Evolutionary conservation across 92 coral and sea anemone species (phyloP).

Genomic region (Zoanthus sociatus): DNA sequence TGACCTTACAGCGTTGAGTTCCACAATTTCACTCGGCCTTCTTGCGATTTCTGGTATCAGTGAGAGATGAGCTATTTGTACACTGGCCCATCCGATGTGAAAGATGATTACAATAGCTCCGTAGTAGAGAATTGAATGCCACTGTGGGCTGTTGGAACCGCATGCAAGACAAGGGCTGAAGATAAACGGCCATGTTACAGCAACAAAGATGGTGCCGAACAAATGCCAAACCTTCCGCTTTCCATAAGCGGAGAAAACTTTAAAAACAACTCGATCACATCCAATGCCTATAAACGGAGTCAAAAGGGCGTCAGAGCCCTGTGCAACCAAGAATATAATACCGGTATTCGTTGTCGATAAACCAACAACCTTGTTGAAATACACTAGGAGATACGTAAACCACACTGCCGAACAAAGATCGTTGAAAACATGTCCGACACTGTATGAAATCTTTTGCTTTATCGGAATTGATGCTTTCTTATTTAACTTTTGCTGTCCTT

Average conservation of each 20-base stretch:
- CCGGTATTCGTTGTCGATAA: constrained; percentile 74
- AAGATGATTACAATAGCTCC: constrained; percentile 63
- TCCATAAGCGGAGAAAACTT: constrained; percentile 64
- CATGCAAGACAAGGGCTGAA: constrained; percentile 79
- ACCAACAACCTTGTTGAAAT: constrained; percentile 86
- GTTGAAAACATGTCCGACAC: constrained; percentile 84
- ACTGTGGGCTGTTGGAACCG: constrained; percentile 55
- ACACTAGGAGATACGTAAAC: constrained; percentile 75
- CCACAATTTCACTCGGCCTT: constrained; percentile 67
- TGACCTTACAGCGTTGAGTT: constrained; percentile 78
- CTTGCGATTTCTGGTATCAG: constrained; percentile 75
- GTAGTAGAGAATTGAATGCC: constrained; percentile 66
- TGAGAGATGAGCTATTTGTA: constrained; percentile 77
- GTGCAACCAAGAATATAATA: constrained; percentile 74
- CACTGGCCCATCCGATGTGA: constrained; percentile 80
- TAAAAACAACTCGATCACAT: constrained; percentile 64
- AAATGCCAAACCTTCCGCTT: constrained; percentile 76
- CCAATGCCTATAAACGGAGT: constrained; percentile 84
- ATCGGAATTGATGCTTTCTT: constrained; percentile 51
- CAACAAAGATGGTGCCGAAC: constrained; percentile 71
- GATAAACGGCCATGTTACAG: constrained; percentile 78
- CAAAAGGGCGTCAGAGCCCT: constrained; percentile 73
- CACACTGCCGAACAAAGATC: constrained; percentile 82
- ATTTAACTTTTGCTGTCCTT: neutral
- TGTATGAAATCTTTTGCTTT: constrained; percentile 64